phyloP scores from a whole-genome alignment of 2,888 invertebrate species.

The Ichneumoninae sp. region DNA sequence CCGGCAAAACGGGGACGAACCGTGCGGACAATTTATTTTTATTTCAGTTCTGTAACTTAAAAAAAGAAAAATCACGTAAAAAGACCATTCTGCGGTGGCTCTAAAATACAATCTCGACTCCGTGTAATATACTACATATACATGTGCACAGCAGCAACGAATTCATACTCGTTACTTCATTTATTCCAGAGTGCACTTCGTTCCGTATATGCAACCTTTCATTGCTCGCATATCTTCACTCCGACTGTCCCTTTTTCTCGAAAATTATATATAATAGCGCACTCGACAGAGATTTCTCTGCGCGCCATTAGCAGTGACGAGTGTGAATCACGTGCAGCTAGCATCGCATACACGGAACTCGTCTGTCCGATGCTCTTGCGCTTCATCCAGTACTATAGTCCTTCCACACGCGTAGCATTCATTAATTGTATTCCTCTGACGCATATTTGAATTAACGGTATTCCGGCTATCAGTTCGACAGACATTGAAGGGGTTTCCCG shows the following conservation, averaged over 20 bases:
- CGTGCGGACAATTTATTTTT: constrained; percentile 1
- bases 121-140: background rate
- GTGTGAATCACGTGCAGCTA: background rate
- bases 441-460: constrained; percentile 24
- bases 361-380: background rate
- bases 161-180: constrained; percentile 58
- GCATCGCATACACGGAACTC: background rate
- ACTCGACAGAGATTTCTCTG: constrained; percentile 44
- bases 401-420: background rate
- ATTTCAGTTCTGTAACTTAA: background rate
- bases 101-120: background rate
- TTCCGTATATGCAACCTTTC: constrained; percentile 24
- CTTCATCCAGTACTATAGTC: background rate
- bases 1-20: background rate
- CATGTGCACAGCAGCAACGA: constrained; percentile 11
- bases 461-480: constrained; percentile 9
- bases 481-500: background rate
- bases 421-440: constrained; percentile 42
- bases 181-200: constrained; percentile 58
- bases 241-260: constrained; percentile 39
- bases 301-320: constrained; percentile 48
- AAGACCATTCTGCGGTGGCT: background rate
- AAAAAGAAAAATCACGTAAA: background rate
- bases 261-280: constrained; percentile 59
- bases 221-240: constrained; percentile 38